phyloP scores from a whole-genome alignment of 2,113 vertebrate genomes.

The Spermophilus dauricus region DNA sequence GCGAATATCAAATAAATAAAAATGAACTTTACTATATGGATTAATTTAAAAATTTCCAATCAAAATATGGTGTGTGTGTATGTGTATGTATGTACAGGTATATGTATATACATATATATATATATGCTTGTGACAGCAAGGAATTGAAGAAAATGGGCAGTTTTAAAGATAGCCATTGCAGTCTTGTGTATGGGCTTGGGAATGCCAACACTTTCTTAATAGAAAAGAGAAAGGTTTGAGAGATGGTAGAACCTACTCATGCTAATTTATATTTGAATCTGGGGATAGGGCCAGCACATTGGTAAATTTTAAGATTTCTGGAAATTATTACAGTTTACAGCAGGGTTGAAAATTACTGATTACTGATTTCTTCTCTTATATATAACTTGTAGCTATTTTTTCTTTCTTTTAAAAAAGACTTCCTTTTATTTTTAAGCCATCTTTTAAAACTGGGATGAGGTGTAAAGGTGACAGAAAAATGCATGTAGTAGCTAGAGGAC shows the following conservation, averaged over 20 bases:
- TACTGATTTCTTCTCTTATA: not conserved
- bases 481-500: not conserved
- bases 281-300: not conserved
- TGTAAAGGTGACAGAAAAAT: conserved; percentile 29
- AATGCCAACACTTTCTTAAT: not conserved
- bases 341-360: conserved; percentile 22
- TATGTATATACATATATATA: too few relatives aligned
- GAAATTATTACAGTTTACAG: not conserved
- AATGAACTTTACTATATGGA: conserved; percentile 14
- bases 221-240: not conserved
- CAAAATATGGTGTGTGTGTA: not conserved
- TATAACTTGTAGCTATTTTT: not conserved
- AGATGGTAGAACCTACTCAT: not conserved
- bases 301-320: conserved; percentile 19
- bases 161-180: not conserved
- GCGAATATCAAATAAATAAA: conserved; percentile 43
- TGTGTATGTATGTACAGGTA: not conserved
- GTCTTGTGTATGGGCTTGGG: not conserved
- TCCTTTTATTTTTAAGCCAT: not conserved
- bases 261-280: conserved; percentile 47
- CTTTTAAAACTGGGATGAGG: not conserved
- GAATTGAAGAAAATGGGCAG: not conserved
- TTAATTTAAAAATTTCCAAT: not conserved
- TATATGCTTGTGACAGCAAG: not conserved
- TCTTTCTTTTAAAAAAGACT: not conserved